Conservation (phyloP, 2,888 invertebrate genomes). For the Ophonus ardosiacus region DNA sequence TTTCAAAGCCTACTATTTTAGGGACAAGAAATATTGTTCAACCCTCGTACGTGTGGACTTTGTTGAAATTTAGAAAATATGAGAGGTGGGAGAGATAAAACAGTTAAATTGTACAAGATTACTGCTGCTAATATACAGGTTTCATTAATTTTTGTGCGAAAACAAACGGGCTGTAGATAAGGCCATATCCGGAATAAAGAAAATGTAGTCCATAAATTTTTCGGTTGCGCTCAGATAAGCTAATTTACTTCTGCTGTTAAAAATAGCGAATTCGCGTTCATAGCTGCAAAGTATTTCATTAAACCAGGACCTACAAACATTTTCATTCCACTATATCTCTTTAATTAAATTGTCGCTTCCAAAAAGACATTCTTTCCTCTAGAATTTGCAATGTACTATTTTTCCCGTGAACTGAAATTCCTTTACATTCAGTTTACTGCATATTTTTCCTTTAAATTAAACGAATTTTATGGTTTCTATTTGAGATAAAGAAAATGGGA, state of each 20-base stretch:
- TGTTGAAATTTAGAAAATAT: neutral
- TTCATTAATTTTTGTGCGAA: constrained; percentile 13
- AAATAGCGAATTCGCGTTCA: constrained; percentile 19
- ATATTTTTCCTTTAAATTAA: too few relatives aligned
- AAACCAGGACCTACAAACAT: neutral
- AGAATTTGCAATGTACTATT: neutral
- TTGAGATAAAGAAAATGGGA: too few relatives aligned
- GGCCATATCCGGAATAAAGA: constrained; percentile 15
- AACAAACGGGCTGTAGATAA: constrained; percentile 16
- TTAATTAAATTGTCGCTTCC: neutral
- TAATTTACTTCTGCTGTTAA: constrained; percentile 19
- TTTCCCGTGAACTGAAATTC: neutral
- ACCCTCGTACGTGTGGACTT: neutral
- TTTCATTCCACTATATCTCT: neutral
- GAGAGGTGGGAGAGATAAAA: neutral
- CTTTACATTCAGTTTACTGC: neutral
- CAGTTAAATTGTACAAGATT: neutral
- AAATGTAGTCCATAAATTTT: constrained; percentile 26
- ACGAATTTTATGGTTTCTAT: too few relatives aligned
- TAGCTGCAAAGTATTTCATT: neutral
- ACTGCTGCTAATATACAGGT: neutral
- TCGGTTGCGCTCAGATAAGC: constrained; percentile 17
- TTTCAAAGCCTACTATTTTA: too few relatives aligned
- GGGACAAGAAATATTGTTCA: too few relatives aligned
- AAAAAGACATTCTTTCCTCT: neutral